Conservation (phyloP, 2,113 vertebrate genomes). For the Ameiurus melas region DNA sequence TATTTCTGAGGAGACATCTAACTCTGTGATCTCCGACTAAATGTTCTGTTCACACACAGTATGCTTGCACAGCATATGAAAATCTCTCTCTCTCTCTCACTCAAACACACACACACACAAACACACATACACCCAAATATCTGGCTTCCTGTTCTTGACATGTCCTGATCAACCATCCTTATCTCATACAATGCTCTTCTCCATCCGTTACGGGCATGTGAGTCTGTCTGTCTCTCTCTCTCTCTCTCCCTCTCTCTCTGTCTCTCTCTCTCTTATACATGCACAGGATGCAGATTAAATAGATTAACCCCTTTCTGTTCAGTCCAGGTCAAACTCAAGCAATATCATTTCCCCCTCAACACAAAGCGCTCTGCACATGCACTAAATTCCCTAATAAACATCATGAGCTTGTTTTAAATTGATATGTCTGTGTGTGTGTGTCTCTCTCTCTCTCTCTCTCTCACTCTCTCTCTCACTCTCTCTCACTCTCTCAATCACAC, state of each 20-base stretch:
- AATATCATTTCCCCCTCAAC: not conserved
- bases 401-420: not conserved
- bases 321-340: not conserved
- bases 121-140: not conserved
- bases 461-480: constrained; percentile 15
- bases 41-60: not conserved
- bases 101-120: not conserved
- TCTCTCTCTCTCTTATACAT: not conserved
- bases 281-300: not conserved
- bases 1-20: not conserved
- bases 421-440: no score
- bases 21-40: not conserved
- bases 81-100: constrained; percentile 11
- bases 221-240: not conserved
- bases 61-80: not conserved
- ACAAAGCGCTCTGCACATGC: not conserved
- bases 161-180: constrained; percentile 17
- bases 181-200: constrained; percentile 8
- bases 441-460: no score
- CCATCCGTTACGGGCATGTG: not conserved
- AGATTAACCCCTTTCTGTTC: not conserved
- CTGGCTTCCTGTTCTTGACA: constrained; percentile 5
- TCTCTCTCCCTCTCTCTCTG: not conserved
- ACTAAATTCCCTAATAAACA: not conserved
- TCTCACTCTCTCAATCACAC: no score